Base-by-base conservation (phyloP, 2,888 invertebrate genomes). In the Patella caerulea region DNA sequence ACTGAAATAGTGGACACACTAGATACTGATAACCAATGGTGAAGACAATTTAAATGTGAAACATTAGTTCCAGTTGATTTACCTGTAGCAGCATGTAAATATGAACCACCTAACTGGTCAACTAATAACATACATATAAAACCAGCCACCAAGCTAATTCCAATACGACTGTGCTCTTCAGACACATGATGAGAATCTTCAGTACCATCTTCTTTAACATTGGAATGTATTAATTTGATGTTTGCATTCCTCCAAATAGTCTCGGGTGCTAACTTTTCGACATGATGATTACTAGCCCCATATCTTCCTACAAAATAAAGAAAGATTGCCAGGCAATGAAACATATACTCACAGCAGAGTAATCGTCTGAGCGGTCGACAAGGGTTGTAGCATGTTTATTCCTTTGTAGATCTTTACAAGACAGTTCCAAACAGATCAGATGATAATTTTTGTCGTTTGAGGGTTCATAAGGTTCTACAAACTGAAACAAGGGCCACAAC, bases 51-150 rank as follows among this genome's bases (percentile, higher is more conserved):
- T 45, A 75, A 29, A 71, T 15, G 4, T 52, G 34, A 29, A n/a
- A 1, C 2, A 34, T 71, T n/a, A 17, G 9, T 72, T 17, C 4
- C 17, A 15, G 17, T 29, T 53, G 45, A 73, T 54, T 29, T 73
- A 85, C 85, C 86, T 81, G 85, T 17, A 45, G 81, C 76, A 14
- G 83, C 81, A 80, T 88, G 88, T 72, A 89, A 88, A 9, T 76
- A 65, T 45, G 85, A 86, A 9, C 90, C 88, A 17, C 92, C 91
- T 82, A 94, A 93, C 90, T 99, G 98, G 92, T 99, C 99, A 1
- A 99, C 95, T 15, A 99, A 92, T 83, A 99, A 93, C 99, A 99
- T 99, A 90, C 99, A 97, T 59, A 99, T 95, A 91, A 99, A 99
- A 17, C 99, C 98, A 78, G 97, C 92, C 17, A 99, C 97, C 79